phyloP scores from a whole-genome alignment of 2,113 vertebrate genomes.

The Pipra filicauda region DNA sequence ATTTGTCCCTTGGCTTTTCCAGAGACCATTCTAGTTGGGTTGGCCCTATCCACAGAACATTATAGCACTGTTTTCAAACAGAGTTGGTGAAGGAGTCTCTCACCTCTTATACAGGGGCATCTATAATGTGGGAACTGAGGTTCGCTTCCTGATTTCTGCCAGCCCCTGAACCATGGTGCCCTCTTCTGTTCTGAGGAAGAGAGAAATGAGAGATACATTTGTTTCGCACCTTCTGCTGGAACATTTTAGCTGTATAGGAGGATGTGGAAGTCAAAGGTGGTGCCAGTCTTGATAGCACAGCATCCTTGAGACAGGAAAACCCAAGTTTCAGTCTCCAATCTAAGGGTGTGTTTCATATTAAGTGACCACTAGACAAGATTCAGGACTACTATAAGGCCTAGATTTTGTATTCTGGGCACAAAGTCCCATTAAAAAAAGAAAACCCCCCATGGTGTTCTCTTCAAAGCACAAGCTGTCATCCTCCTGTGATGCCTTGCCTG shows the following conservation, averaged over 20 bases:
- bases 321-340: not conserved
- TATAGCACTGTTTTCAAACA: not conserved
- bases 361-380: not conserved
- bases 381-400: not conserved
- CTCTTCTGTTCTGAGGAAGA: not conserved
- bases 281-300: not conserved
- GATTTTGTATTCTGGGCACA: not conserved
- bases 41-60: not conserved
- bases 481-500: not conserved
- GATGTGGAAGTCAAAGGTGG: not conserved
- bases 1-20: not conserved
- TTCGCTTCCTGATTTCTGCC: not conserved
- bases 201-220: not conserved
- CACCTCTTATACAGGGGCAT: not conserved
- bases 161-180: not conserved
- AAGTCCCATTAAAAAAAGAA: not conserved
- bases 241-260: not conserved
- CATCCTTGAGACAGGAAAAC: not conserved
- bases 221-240: not conserved
- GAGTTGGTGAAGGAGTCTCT: not conserved
- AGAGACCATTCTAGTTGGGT: not conserved
- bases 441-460: not conserved
- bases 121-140: accelerated
- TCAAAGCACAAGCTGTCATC: not conserved
- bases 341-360: not conserved